phyloP scores from a whole-genome alignment of 2,797 vertebrate genomes.

The Hypotaenidia okinawae region DNA sequence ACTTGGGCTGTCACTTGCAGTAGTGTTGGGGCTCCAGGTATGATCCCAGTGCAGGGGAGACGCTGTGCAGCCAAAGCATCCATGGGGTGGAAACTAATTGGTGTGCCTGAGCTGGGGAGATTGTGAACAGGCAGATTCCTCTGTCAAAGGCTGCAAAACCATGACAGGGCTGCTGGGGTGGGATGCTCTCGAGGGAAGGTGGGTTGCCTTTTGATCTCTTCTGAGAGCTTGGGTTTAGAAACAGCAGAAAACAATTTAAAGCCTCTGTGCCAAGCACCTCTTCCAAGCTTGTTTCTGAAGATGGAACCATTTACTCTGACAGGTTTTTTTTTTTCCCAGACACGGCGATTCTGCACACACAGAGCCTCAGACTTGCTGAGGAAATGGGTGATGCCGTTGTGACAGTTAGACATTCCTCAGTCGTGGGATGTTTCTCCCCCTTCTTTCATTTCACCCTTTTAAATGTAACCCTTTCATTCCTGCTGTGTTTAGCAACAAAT shows the following conservation, averaged over 20 bases:
- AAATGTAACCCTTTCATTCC: not conserved
- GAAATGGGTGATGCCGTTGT: slow-evolving; percentile 46
- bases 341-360: not conserved
- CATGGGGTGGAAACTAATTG: not conserved
- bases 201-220: slow-evolving; percentile 2
- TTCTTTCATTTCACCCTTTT: slow-evolving; percentile 19
- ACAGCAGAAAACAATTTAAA: not conserved
- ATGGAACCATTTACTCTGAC: slow-evolving; percentile 8
- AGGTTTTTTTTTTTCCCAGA: not conserved
- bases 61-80: rapidly evolving
- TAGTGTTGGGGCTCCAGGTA: not conserved
- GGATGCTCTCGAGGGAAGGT: not conserved
- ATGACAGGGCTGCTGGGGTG: not conserved
- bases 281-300: not conserved
- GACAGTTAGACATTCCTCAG: slow-evolving; percentile 47
- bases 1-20: not conserved
- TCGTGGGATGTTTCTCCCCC: slow-evolving; percentile 9
- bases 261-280: not conserved
- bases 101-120: not conserved
- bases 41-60: rapidly evolving
- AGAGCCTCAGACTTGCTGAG: slow-evolving; percentile 45
- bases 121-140: not conserved
- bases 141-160: not conserved
- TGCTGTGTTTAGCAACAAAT: not conserved
- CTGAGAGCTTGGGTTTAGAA: not conserved